Evolutionary conservation across 2,888 invertebrate species (phyloP), one percentile per base, ranked within the genome.

Genomic region (Fragum whitleyi): DNA sequence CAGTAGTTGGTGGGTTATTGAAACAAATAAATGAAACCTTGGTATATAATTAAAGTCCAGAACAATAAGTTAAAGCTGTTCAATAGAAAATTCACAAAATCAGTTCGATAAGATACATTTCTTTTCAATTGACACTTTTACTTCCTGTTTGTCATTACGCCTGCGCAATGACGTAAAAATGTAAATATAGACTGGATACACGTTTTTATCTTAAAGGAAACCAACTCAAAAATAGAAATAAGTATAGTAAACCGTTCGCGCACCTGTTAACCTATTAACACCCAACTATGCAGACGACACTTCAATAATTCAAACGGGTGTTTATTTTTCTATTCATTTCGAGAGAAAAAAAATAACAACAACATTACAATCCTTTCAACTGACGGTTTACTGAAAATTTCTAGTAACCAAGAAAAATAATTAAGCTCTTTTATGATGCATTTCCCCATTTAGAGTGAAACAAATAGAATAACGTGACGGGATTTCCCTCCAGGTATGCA

Each of bases 141-240:
- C 70, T 70, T 70, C 70, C 70, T 70, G 70, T 70, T 55, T 70
- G 55, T 70, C 42, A 65, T 28, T 70, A 53, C 70, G 70, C 70
- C 19, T 70, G 70, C 70, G 70, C 55, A 70, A 29, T 70, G 70
- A 70, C 70, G 70, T 55, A 70, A 21, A 55, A 70, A 55, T 55
- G 70, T 70, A 70, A 70, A 70, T 70, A 70, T 70, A 70, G 70
- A 70, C 70, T 70, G 70, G 7, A 57, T 26, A 21, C 21, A 65
- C 21, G 0, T 21, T 42, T 65, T 65, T 61, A 29, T 5, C 32
- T n/a, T n/a, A n/a, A n/a, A n/a, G n/a, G n/a, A n/a, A n/a, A n/a
- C n/a, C n/a, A n/a, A n/a, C n/a, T n/a, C n/a, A n/a, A n/a, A n/a
- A n/a, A n/a, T 19, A 32, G 9, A 26, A 61, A 39, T 32, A 42